These are phyloP conservation scores for Propithecus coquereli DNA, from an alignment of 2,113 vertebrate genomes.

Conservation along the genomic window DNA sequence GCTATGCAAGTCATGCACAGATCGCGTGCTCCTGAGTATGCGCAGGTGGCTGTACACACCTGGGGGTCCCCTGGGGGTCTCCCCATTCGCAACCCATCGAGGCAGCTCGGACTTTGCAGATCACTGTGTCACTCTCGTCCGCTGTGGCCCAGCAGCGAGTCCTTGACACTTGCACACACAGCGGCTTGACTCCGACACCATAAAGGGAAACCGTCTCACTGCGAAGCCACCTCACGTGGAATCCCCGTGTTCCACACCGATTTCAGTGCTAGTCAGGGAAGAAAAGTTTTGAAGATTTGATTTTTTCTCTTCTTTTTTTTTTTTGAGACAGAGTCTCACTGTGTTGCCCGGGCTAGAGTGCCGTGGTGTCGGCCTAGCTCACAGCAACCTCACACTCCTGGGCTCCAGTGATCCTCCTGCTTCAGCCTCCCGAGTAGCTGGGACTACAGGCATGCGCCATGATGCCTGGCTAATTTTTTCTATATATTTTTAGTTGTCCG, in stretches of 20 bases:
- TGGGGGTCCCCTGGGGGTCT: background rate
- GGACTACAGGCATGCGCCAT: too few species aligned
- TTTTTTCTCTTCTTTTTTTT: background rate
- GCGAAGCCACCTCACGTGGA: background rate
- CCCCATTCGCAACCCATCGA: rapidly evolving
- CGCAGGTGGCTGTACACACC: background rate
- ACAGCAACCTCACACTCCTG: too few species aligned
- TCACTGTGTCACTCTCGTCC: background rate
- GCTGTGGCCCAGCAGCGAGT: background rate
- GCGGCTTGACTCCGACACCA: background rate
- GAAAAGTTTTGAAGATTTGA: background rate
- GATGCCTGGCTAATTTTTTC: too few species aligned
- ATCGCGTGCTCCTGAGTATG: background rate
- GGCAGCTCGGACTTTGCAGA: background rate
- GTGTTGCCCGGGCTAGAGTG: too few species aligned
- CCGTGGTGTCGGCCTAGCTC: too few species aligned
- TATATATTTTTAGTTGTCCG: too few species aligned
- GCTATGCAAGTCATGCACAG: background rate
- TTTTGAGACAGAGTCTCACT: too few species aligned
- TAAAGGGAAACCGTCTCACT: background rate
- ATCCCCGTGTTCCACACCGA: background rate
- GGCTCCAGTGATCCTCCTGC: too few species aligned
- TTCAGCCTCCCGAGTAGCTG: too few species aligned
- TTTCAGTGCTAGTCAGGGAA: background rate
- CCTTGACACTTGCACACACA: background rate